phyloP scores from a whole-genome alignment of 1,140 invertebrate species.

The Mamestra configurata region DNA sequence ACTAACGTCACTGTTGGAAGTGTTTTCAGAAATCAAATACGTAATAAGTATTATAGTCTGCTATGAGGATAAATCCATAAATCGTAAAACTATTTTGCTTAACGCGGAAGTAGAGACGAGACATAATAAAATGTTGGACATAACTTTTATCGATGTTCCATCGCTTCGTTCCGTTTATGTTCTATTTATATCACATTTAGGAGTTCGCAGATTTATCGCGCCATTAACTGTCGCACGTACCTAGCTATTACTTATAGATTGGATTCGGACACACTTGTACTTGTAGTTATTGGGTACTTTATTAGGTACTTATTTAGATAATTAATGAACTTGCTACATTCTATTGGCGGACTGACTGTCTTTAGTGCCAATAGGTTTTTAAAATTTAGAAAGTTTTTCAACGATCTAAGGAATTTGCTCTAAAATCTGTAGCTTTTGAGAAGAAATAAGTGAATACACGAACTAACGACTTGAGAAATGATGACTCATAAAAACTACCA shows the following conservation, averaged over 20 bases:
- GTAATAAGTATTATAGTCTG: neutral
- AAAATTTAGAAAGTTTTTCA: neutral
- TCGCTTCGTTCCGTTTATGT: constrained; percentile 4
- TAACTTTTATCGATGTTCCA: constrained; percentile 36
- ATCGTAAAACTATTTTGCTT: neutral
- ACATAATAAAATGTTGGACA: constrained; percentile 27
- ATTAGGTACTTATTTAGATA: neutral
- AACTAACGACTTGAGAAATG: too few species aligned
- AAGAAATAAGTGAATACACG: too few species aligned
- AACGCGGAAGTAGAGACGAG: constrained; percentile 4
- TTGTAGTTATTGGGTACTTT: neutral
- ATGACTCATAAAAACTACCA: neutral
- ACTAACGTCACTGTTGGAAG: too few species aligned
- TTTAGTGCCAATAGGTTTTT: neutral
- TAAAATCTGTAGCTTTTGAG: neutral
- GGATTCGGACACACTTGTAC: neutral
- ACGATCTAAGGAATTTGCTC: neutral
- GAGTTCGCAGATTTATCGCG: constrained; percentile 3
- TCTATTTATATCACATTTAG: constrained; percentile 10
- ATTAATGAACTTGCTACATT: neutral
- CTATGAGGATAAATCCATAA: neutral
- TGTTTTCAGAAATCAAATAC: too few species aligned
- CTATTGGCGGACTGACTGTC: neutral
- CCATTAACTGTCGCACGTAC: neutral
- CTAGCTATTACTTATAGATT: neutral